Base-by-base conservation (phyloP, 2,113 vertebrate species). In the Typhlomys cinereus region DNA sequence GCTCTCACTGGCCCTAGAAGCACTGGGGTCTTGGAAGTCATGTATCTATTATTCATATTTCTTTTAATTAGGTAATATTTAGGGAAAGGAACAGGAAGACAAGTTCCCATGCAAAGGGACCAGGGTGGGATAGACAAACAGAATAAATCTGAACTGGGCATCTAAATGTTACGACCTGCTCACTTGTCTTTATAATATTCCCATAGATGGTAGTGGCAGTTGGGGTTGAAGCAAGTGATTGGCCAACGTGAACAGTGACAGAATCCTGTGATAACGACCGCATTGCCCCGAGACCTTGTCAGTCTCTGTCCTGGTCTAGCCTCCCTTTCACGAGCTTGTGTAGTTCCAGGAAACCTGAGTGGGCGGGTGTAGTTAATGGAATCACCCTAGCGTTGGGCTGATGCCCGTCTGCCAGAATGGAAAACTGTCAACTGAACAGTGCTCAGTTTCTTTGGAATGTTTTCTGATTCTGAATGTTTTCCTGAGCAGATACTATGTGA, bases 211-310 rank as follows among this genome's bases (percentile, higher is more conserved):
- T 17, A 48, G 15, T 15, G 69, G 3, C 21, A n/a, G 3, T 34
- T 83, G 39, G 64, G 66, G 59, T 74, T 67, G 31, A 89, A 64
- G 50, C 1, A 17, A 76, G 23, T 46, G 27, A n/a, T 36, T 4
- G 36, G 3, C 34, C 48, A 69, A 1, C 15, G 11, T 73, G 1
- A 2, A 25, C 12, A 7, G 70, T 46, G 13, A 62, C 44, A 78
- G 46, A 44, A 27, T 78, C 67, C 23, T 70, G 7, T 31, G 39
- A n/a, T 23, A 17, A 18, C 1, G 3, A 25, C 3, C 0, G 0
- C 0, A 0, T 46, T 34, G 62, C 10, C 62, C 48, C 15, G 44
- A 8, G n/a, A 67, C 50, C 1, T 29, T 34, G 15, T 34, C 20
- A 8, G 41, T 50, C 61, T 48, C 67, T 52, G 2, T 70, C 29